Evolutionary conservation across 2,797 vertebrate species (phyloP), one percentile per base, ranked within the genome.

Genomic region (Sylvilagus floridanus): DNA sequence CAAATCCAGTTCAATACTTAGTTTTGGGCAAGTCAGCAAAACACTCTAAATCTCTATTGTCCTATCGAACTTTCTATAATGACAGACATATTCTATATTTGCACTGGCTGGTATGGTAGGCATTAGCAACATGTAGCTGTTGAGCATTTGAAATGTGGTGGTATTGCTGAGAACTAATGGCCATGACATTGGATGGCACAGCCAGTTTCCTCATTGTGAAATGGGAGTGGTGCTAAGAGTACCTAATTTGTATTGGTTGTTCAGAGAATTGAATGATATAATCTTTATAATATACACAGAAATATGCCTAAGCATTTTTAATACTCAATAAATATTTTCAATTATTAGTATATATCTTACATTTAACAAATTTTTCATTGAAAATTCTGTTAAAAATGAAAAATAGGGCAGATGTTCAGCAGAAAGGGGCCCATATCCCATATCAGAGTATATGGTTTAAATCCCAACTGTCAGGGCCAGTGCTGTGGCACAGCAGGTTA

Each of bases 321-420:
- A 19, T 75, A 10, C n/a, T 92, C 21, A 73, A 35, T 35, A 62
- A 69, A 50, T 68, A 19, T 89, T 91, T 81, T 26, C 75, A 85
- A 86, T 93, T 96, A 83, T 97, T 95, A 97, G 68, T 97, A 93
- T 92, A 94, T 92, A 92, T 96, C 42, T 54, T 95, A 95, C 50
- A 95, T 95, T 97, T 96, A 76, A 88, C 50, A 93, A 52, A 47
- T 90, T 54, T 52, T 82, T 84, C 86, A 5, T 83, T 92, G 65
- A 88, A 90, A 90, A 87, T 94, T 91, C 94, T 96, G 94, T 98
- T 97, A 91, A 93, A 93, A 97, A 92, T 90, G 9, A 89, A 63
- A 96, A 97, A 79, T 97, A 92, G 35, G 76, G 54, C 77, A 62
- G 8, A 60, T n/a, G 54, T 12, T 57, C 54, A 57, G 17, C 19